Evolutionary conservation across 1,140 invertebrate genomes (phyloP), one percentile per base, ranked within the genome.

Genomic region (Drosophila rufa): DNA sequence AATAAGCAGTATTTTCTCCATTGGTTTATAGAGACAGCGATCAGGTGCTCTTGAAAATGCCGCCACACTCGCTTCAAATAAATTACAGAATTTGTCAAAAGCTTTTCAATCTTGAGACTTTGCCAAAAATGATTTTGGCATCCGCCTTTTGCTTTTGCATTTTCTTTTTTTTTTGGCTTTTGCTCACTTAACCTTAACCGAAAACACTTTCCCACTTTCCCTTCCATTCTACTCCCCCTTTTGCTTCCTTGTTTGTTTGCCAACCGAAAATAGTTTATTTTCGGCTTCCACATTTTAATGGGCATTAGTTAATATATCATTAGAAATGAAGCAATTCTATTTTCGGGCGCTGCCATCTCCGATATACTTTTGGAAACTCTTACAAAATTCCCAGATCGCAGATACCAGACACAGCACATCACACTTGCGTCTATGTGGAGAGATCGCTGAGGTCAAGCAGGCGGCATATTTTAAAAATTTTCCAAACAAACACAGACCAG

Each of bases 1-100:
- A 67, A 67, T 38, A 45, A 22, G 48, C 11, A 47, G 43, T 5
- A 17, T 30, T 17, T 19, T 14, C 47, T 19, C 33, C 25, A 48
- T 70, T 40, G 25, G 56, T 40, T 47, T 43, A 46, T 42, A 70
- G 12, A 56, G 5, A 57, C 3, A 43, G 6, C 19, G 59, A 65
- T 55, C 47, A 30, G 22, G 22, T 58, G 43, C 42, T 47, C 57
- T 36, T 47, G 68, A 40, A 19, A 60, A 61, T 71, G 42, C 40
- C 19, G 30, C 42, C 51, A 43, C 56, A 80, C 50, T 38, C 62
- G 70, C 43, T 50, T 70, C 57, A 64, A 75, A 83, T 76, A 85
- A 81, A 81, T 85, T 79, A 62, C 70, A 47, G 75, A 82, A 86
- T 87, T 86, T 87, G 75, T 87, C 82, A 86, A 82, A 79, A 68